Percentiles rank a stretch among this genome's conserved stretches.
Evolutionary conservation across 2,113 vertebrate species (phyloP).

Genomic region (Plotosus lineatus): DNA sequence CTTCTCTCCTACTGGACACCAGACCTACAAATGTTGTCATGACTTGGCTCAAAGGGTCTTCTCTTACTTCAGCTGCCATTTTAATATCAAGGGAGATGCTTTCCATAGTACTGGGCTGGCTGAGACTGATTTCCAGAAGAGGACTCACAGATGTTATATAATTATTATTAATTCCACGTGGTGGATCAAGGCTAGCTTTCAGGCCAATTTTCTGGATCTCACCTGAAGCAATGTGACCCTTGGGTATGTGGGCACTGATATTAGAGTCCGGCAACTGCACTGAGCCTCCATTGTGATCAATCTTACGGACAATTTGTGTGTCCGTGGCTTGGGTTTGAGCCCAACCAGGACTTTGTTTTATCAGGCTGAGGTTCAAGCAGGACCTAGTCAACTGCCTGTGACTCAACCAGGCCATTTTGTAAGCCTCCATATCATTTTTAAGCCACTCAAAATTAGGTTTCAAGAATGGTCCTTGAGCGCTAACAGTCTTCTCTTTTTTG

Average conservation of each 20-base stretch:
- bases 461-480: constrained; percentile 64
- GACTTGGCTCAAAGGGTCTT: constrained; percentile 85
- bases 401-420: constrained; percentile 94
- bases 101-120: constrained; percentile 82
- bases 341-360: constrained; percentile 91
- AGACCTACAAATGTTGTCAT: constrained; percentile 86
- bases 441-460: constrained; percentile 81
- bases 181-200: constrained; percentile 85
- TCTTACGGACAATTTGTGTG: constrained; percentile 78
- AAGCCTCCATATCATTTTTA: constrained; percentile 88
- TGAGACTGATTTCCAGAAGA: constrained; percentile 83
- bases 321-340: constrained; percentile 90
- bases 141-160: constrained; percentile 87
- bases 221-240: constrained; percentile 82
- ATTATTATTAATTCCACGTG: constrained; percentile 82
- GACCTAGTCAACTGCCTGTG: constrained; percentile 90
- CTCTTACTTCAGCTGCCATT: constrained; percentile 84
- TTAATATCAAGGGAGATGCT: constrained; percentile 84
- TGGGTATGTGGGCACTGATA: constrained; percentile 82
- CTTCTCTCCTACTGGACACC: constrained; percentile 78
- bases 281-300: constrained; percentile 82
- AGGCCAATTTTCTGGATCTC: constrained; percentile 87
- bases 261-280: constrained; percentile 84
- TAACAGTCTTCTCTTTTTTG: constrained; percentile 57
- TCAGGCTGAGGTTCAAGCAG: constrained; percentile 85